Percentiles rank a stretch among this genome's conserved stretches.
Evolutionary conservation across 2,888 invertebrate species (phyloP).

Genomic region (Deilephila porcellus): DNA sequence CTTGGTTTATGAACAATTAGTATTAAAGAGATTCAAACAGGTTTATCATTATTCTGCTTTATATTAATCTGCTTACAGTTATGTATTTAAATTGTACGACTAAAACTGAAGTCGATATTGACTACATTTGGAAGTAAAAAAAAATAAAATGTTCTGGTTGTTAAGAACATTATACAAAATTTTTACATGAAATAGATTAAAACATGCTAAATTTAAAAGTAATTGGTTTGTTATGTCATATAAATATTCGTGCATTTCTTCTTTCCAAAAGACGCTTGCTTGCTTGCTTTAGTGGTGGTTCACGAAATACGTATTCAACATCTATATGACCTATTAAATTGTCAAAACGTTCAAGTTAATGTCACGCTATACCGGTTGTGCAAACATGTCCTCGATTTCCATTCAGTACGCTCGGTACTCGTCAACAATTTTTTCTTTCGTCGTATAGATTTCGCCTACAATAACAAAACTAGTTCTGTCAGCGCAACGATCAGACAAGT

Average conservation of each 20-base stretch:
- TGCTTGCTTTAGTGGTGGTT: no score
- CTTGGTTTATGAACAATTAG: not conserved
- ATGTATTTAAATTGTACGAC: no score
- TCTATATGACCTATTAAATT: slow-evolving; percentile 31
- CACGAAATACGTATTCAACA: not conserved
- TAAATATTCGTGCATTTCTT: not conserved
- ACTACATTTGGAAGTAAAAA: no score
- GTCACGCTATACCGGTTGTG: slow-evolving; percentile 43
- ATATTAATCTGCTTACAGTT: no score
- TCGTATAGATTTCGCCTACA: slow-evolving; percentile 37
- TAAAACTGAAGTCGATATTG: no score
- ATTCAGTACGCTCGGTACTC: slow-evolving; percentile 38
- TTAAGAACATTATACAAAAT: no score
- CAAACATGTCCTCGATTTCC: slow-evolving; percentile 42
- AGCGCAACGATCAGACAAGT: slow-evolving; percentile 47
- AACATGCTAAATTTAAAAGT: no score
- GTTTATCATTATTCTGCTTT: no score
- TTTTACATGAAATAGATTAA: not conserved
- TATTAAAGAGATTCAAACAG: slow-evolving; percentile 9
- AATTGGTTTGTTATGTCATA: not conserved
- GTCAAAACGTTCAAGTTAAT: slow-evolving; percentile 39
- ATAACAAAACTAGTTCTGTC: slow-evolving; percentile 43
- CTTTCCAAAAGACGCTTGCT: not conserved
- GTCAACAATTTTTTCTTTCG: slow-evolving; percentile 31
- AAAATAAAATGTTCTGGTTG: no score